Percentiles rank a stretch among this genome's conserved stretches.
Conservation (phyloP, 2,888 invertebrate genomes). For the Dolomedes plantarius region DNA sequence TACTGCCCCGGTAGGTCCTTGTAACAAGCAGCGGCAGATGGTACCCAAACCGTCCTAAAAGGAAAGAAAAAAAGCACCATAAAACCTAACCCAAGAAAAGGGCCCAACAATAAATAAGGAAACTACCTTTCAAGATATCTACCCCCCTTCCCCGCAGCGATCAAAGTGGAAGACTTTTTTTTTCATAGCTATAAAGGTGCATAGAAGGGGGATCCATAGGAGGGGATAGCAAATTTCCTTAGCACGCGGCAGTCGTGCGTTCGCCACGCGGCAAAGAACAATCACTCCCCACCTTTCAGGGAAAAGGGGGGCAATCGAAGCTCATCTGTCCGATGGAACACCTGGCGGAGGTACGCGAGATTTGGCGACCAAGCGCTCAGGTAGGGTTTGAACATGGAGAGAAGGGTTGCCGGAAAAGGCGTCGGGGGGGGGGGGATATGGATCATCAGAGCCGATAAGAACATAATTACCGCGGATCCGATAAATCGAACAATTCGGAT, state of each 20-base stretch:
- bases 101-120: slow-evolving; percentile 66
- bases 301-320: slow-evolving; percentile 8
- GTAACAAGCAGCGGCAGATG: slow-evolving; percentile 61
- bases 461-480: too few species aligned
- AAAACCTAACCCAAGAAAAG: slow-evolving; percentile 12
- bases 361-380: slow-evolving; percentile 40
- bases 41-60: background rate
- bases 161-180: slow-evolving; percentile 47
- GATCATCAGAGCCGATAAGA: too few species aligned
- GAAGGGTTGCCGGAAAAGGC: background rate
- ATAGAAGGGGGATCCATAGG: slow-evolving; percentile 19
- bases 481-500: too few species aligned
- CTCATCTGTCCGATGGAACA: slow-evolving; percentile 63
- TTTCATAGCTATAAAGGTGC: slow-evolving; percentile 20
- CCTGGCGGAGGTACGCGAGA: slow-evolving; percentile 27
- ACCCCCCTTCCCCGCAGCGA: slow-evolving; percentile 17
- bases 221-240: slow-evolving; percentile 45
- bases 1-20: slow-evolving; percentile 18
- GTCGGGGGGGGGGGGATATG: background rate
- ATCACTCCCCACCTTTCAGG: slow-evolving; percentile 32
- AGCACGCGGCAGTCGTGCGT: slow-evolving; percentile 69
- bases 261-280: slow-evolving; percentile 58
- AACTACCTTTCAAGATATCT: slow-evolving; percentile 45
- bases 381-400: background rate
- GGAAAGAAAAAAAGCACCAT: slow-evolving; percentile 21